Percentiles rank a stretch among this genome's conserved stretches.
These are phyloP conservation scores for Quiscalus mexicanus DNA, from an alignment of 2,113 vertebrate genomes.

Conservation along the genomic window DNA sequence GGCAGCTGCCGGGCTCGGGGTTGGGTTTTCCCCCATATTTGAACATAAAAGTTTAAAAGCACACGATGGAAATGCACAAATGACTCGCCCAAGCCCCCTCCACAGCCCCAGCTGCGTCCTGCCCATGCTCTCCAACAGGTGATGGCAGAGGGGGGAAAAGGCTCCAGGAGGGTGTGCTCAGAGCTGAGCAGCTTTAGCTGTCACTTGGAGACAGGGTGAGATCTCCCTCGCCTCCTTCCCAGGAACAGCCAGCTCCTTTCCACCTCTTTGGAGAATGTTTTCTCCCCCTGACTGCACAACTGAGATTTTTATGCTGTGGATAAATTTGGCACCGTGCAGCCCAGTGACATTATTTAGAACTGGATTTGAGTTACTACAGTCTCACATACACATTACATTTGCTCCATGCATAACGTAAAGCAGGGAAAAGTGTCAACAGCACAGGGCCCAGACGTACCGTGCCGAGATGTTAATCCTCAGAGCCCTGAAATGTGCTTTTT, in stretches of 20 bases:
- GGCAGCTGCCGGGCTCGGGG: too few relatives aligned
- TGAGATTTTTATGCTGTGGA: neutral
- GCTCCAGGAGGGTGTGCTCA: neutral
- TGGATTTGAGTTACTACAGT: slow-evolving; percentile 55
- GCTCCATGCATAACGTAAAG: slow-evolving; percentile 11
- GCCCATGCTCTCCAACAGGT: fast-evolving
- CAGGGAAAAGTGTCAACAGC: slow-evolving; percentile 52
- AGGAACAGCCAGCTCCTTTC: slow-evolving; percentile 29
- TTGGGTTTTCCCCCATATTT: fast-evolving
- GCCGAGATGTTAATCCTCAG: slow-evolving; percentile 46
- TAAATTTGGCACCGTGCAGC: neutral
- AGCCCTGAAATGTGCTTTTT: slow-evolving; percentile 33
- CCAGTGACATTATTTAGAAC: slow-evolving; percentile 51
- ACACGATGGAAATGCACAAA: fast-evolving
- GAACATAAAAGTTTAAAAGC: neutral
- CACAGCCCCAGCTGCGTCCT: neutral
- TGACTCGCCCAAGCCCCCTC: fast-evolving
- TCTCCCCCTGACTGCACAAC: neutral
- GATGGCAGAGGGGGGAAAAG: neutral
- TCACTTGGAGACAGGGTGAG: neutral
- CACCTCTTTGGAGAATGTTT: neutral
- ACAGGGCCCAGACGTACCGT: neutral
- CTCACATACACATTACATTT: neutral
- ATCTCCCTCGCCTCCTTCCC: neutral
- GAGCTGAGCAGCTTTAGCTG: neutral